Evolutionary conservation across 2,113 vertebrate species (phyloP).

Genomic region (Collichthys lucidus): DNA sequence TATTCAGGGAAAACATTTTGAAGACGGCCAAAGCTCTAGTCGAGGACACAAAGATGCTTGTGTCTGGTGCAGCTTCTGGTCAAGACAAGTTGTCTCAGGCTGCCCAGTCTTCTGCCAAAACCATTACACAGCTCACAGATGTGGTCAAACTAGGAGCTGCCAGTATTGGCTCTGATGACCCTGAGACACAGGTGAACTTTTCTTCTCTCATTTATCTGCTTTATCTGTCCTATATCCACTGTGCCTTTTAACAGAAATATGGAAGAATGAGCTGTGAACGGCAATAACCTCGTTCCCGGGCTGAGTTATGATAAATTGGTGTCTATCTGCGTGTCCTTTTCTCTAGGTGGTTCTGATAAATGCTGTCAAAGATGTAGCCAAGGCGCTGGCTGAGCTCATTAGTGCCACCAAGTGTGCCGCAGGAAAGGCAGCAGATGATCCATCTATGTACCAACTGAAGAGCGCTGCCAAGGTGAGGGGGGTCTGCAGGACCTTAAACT

Average conservation of each 20-base stretch:
- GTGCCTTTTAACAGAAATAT: background rate
- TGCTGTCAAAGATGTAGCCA: constrained; percentile 98
- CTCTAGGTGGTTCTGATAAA: constrained; percentile 97
- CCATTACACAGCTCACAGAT: constrained; percentile 98
- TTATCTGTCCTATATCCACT: constrained; percentile 14
- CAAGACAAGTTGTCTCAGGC: constrained; percentile 96
- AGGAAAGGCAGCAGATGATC: constrained; percentile 96
- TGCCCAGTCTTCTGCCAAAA: constrained; percentile 95
- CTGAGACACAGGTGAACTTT: constrained; percentile 93
- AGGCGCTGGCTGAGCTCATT: constrained; percentile 97
- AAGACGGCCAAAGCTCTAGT: constrained; percentile 98
- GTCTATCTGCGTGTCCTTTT: constrained; percentile 17
- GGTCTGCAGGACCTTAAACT: background rate
- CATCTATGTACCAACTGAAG: constrained; percentile 99
- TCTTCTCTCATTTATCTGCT: background rate
- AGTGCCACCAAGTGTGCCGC: constrained; percentile 97
- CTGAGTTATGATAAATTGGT: background rate
- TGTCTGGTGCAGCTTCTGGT: constrained; percentile 95
- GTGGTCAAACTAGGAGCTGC: constrained; percentile 96
- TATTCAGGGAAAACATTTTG: constrained; percentile 93
- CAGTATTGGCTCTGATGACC: constrained; percentile 94
- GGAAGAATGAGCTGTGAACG: constrained; percentile 10
- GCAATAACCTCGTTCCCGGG: background rate
- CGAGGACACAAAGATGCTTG: constrained; percentile 97
- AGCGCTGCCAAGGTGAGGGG: constrained; percentile 95